Evolutionary conservation across 2,888 invertebrate genomes (phyloP), one percentile per base, ranked within the genome.

Genomic region (Tiliacea aurago): DNA sequence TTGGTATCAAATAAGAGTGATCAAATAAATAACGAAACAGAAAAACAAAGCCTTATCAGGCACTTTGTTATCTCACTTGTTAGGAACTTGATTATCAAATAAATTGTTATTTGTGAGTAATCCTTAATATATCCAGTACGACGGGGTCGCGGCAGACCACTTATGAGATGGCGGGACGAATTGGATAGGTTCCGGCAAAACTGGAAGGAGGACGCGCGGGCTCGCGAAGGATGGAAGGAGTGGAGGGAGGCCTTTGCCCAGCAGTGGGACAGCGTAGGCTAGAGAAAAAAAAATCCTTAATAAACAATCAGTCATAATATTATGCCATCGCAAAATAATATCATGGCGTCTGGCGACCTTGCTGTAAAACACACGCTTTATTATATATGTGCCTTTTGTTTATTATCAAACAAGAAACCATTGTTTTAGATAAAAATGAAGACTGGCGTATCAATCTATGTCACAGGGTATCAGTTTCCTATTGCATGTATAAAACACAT

Each of bases 371-470:
- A 73, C 15, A 41, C 10, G 15, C 13, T 49, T n/a, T 53, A 20
- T 51, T 53, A 55, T 20, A 51, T 37, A 33, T 28, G 6, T 33
- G 20, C 5, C 11, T 10, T 55, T 51, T 64, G 70, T 70, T 80
- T 62, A 51, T 59, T 59, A 20, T 70, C 66, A 73, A 59, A 64
- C 62, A 67, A 65, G 3, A 63, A 7, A n/a, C 9, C 28, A n/a
- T 56, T 37, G 43, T 47, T 61, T 61, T n/a, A 56, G 67, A 56
- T 68, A 68, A 77, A 67, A 78, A 56, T 64, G 13, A 51, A 47
- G 33, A 33, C 63, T 49, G 9, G 33, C 23, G 7, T 59, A 78
- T 81, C 78, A 74, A 78, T 78, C 75, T 68, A 51, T 78, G 70
- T 59, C 78, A 80, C 45, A 75, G 41, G 62, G 56, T 79, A 64